Base-by-base conservation (phyloP, 2,888 invertebrate species). In the Coleophora deauratella region DNA sequence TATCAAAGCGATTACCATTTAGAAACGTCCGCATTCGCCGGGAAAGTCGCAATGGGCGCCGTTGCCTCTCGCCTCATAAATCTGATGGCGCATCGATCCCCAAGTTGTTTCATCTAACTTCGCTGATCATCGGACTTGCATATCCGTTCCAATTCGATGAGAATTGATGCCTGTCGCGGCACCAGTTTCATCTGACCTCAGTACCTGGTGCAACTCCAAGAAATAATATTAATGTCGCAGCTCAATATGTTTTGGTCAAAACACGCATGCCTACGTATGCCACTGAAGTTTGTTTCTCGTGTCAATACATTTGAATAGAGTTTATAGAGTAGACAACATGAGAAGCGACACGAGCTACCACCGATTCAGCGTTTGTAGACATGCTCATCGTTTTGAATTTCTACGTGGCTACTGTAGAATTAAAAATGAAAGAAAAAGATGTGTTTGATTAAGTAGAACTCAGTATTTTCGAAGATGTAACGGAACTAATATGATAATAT, bases 81-180 rank as follows among this genome's bases (percentile, higher is more conserved):
- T 2, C 13, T 14, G 14, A 12, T 14, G 39, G 27, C 7, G 32
- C 9, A 12, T 2, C 27, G 27, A 12, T 12, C 6, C 14, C 14
- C 13, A 36, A 41, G 41, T 41, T 44, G 33, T 35, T 38, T 34
- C 38, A 38, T 37, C 38, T 36, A 31, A 36, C 44, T 39, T 36
- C 12, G n/a, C 21, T 31, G 12, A 28, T 28, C 36, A 33, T 35
- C 35, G 40, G 40, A 40, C 35, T 37, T 39, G 43, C 39, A 43
- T 34, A 40, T 43, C 43, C 40, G 40, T 35, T 40, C 31, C 37
- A 10, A 34, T 37, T 37, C 40, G 21, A 40, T 27, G 43, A 37
- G 34, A 36, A 36, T 40, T 30, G 28, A 42, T 37, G 34, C 27
- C 31, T 13, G 34, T 38, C 38, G 30, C 15, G 12, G 27, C 21